These are phyloP conservation scores for Cheilosia impressa DNA, from an alignment of 2,888 invertebrate species.

Conservation along the genomic window DNA sequence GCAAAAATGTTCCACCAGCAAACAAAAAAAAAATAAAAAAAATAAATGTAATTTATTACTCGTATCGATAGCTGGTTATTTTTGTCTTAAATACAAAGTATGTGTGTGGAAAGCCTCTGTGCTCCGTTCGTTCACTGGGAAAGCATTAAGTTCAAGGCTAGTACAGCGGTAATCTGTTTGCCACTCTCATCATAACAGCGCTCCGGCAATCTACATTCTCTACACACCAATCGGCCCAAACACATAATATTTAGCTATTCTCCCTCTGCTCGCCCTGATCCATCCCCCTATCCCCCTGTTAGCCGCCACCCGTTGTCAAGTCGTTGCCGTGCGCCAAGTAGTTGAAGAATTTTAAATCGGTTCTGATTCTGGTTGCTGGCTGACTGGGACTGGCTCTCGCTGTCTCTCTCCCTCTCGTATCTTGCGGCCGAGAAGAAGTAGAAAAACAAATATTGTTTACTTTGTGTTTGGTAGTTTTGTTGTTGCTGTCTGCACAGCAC, in stretches of 20 bases:
- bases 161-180: conserved; percentile 53
- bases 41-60: background rate
- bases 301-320: background rate
- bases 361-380: conserved; percentile 23
- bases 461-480: conserved; percentile 24
- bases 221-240: conserved; percentile 29
- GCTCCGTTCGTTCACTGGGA: conserved; percentile 47
- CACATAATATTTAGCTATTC: conserved; percentile 52
- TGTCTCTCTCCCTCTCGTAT: background rate
- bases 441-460: conserved; percentile 52
- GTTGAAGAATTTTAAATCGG: conserved; percentile 50
- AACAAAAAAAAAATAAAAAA: background rate
- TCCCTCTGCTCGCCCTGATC: background rate
- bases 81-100: conserved; percentile 14
- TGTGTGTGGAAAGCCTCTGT: conserved; percentile 25
- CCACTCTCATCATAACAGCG: conserved; percentile 40
- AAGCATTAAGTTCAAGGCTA: conserved; percentile 69
- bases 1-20: background rate
- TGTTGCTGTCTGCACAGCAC: conserved; percentile 1
- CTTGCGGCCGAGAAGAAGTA: background rate
- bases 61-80: conserved; percentile 33
- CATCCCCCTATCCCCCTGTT: background rate
- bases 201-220: conserved; percentile 49
- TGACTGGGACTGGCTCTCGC: conserved; percentile 10
- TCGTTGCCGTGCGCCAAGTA: conserved; percentile 55